These are phyloP conservation scores for Protonemura montana DNA, from an alignment of 2,888 invertebrate species.

Conservation along the genomic window DNA sequence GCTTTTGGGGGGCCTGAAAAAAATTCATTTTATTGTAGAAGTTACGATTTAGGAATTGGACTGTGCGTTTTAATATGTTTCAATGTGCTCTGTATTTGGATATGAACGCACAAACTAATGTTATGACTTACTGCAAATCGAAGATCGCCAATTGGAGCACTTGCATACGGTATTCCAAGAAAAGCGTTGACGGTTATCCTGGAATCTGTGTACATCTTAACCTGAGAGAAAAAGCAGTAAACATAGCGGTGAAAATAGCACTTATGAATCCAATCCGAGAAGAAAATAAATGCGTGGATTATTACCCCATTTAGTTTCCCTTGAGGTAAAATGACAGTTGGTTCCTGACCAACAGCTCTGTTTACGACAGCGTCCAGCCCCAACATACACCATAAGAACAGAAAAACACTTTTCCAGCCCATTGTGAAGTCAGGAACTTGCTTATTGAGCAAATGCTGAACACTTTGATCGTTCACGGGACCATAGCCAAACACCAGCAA, in stretches of 20 bases:
- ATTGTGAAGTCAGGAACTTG: background rate
- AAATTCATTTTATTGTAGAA: background rate
- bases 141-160: constrained; percentile 74
- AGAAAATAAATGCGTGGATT: constrained; percentile 46
- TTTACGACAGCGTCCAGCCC: constrained; percentile 14
- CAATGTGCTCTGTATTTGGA: too few relatives aligned
- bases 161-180: constrained; percentile 82
- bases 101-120: background rate
- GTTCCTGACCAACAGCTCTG: constrained; percentile 58
- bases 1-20: constrained; percentile 71
- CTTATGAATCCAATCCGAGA: too few relatives aligned
- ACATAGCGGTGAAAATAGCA: too few relatives aligned
- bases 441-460: background rate
- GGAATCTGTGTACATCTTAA: constrained; percentile 71
- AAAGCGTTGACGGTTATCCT: constrained; percentile 72
- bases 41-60: background rate
- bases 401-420: background rate
- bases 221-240: constrained; percentile 65
- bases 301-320: constrained; percentile 69
- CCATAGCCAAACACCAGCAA: background rate
- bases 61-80: too few relatives aligned
- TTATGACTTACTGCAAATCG: constrained; percentile 72
- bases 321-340: constrained; percentile 64
- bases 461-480: background rate
- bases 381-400: constrained; percentile 13